These are phyloP conservation scores for Smutsia gigantea DNA, from an alignment of 2,797 vertebrate genomes.

Conservation along the genomic window DNA sequence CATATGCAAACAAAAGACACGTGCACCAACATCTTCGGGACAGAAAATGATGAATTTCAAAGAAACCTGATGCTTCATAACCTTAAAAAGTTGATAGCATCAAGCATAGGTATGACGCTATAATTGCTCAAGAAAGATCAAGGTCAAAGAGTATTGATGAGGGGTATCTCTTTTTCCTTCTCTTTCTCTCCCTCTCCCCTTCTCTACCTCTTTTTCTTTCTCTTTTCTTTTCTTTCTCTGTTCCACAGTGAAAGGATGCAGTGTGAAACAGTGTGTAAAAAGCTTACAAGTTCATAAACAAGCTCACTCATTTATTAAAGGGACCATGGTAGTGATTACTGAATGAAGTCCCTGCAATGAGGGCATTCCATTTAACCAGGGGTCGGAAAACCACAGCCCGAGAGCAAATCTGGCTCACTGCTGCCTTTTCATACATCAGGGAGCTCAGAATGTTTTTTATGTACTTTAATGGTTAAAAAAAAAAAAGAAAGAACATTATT, in stretches of 20 bases:
- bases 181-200: no score
- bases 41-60: neutral
- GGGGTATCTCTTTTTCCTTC: neutral
- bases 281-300: neutral
- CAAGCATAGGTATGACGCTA: neutral
- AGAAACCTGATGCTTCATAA: neutral
- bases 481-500: neutral
- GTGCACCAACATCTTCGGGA: neutral
- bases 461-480: neutral
- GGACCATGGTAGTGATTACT: neutral
- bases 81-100: neutral
- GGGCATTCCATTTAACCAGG: neutral
- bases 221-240: neutral
- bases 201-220: neutral
- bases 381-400: accelerated
- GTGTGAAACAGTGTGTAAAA: neutral
- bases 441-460: neutral
- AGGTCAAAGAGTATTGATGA: neutral
- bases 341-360: neutral
- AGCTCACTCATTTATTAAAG: neutral
- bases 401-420: neutral
- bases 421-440: neutral
- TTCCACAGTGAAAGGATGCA: neutral
- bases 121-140: neutral
- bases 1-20: neutral